Evolutionary conservation across 2,113 vertebrate genomes (phyloP), one percentile per base, ranked within the genome.

Genomic region (Poeciliopsis retropinna): DNA sequence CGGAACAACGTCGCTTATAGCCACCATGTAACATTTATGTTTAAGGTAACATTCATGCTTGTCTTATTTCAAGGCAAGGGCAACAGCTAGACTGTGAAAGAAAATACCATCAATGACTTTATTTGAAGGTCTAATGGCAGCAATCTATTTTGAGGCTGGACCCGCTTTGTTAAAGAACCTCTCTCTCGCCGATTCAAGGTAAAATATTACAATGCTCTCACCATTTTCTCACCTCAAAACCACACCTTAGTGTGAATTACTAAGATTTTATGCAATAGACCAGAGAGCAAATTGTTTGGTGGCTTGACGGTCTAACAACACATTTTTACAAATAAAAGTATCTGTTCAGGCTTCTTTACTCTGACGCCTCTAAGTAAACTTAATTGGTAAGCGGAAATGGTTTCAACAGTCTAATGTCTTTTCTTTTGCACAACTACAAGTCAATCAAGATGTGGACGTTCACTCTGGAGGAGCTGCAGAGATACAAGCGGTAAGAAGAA

Each of bases 11-110:
- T 70, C 71, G 81, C 91, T 91, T 91, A 84, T 78, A 74, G 72
- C 62, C 51, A 2, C 54, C 32, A 78, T 74, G 66, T 83, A 79
- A 73, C 79, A 80, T 86, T 86, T 83, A 84, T 85, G 87, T 83
- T 80, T 87, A 85, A 85, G 84, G 85, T 86, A 90, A 91, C 88
- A 92, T 89, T 91, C 85, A 90, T 85, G 89, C 85, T 89, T 88
- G 83, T 86, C 85, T 90, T 81, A 78, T 85, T 92, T 70, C 69
- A 74, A 79, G 70, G 80, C 77, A 89, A 91, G 89, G 88, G 79
- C 89, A 90, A 86, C 72, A 78, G 70, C 79, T 27, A 64, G 64
- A 73, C n/a, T 32, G 51, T 75, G 63, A 51, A 79, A 78, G 47
- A 0, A 78, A 66, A 76, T 74, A 81, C 71, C 80, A 77, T 29